Percentiles rank a stretch among this genome's conserved stretches.
Conservation (phyloP, 2,888 invertebrate species). For the Pyrocoelia pectoralis region DNA sequence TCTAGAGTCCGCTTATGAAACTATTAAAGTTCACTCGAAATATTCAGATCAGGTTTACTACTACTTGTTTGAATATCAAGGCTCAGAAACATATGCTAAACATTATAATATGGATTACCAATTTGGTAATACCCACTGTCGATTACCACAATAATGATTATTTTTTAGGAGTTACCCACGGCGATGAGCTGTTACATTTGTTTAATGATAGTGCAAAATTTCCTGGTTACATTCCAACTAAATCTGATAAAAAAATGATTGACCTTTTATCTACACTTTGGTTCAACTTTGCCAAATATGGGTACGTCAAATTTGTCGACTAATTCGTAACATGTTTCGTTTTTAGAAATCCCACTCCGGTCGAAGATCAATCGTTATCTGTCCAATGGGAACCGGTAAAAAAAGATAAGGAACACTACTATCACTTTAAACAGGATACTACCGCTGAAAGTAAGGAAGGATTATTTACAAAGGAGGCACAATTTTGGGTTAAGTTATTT, state of each 20-base stretch:
- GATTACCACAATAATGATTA: not conserved
- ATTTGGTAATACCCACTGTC: not conserved
- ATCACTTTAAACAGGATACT: constrained; percentile 29
- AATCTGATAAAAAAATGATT: constrained; percentile 67
- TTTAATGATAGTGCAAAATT: constrained; percentile 64
- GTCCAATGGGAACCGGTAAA: constrained; percentile 69
- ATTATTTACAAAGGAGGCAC: too few species aligned
- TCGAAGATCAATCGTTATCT: constrained; percentile 56
- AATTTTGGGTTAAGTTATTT: too few species aligned
- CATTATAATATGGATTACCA: not conserved
- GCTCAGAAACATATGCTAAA: not conserved
- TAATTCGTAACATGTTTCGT: constrained; percentile 15
- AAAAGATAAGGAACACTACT: constrained; percentile 64
- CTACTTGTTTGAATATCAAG: not conserved
- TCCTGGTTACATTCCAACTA: constrained; percentile 64
- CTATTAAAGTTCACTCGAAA: not conserved
- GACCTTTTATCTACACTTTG: constrained; percentile 71
- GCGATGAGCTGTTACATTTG: not conserved
- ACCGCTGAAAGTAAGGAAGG: too few species aligned
- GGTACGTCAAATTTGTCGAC: constrained; percentile 59
- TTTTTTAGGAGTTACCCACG: not conserved
- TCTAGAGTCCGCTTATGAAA: not conserved
- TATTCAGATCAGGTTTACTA: not conserved
- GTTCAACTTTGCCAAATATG: constrained; percentile 78
- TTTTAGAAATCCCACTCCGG: constrained; percentile 73